Conservation (phyloP, 1,140 invertebrate genomes). For the Zaprionus capensis region DNA sequence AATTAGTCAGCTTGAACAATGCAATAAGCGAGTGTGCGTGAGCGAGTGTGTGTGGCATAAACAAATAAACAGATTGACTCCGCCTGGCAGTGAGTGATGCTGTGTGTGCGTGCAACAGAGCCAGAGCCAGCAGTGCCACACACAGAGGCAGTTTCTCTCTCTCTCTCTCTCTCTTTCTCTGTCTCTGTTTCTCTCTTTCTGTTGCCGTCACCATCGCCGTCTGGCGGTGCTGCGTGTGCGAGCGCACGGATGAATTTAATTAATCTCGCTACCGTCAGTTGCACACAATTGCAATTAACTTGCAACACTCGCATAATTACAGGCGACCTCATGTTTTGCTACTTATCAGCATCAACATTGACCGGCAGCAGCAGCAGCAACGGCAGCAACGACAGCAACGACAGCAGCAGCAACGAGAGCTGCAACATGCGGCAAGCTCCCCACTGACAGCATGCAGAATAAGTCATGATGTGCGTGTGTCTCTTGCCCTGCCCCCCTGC, state of each 20-base stretch:
- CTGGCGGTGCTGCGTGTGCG: conserved; percentile 15
- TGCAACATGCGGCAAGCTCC: neutral
- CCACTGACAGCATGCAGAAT: conserved; percentile 47
- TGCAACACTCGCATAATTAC: conserved; percentile 84
- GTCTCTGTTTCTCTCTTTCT: too few relatives aligned
- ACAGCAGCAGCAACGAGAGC: conserved; percentile 13
- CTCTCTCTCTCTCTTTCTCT: neutral
- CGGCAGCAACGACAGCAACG: conserved; percentile 17
- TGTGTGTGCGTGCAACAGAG: conserved; percentile 12
- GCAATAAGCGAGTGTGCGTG: conserved; percentile 6
- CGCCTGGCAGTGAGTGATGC: conserved; percentile 42
- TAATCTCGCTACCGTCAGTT: conserved; percentile 83
- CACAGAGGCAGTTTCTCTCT: neutral
- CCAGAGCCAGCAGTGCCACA: neutral
- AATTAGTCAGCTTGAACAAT: conserved; percentile 75
- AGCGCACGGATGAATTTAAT: conserved; percentile 77
- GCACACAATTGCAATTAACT: conserved; percentile 84
- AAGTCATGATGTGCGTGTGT: conserved; percentile 14
- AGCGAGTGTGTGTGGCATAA: conserved; percentile 37
- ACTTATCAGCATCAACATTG: conserved; percentile 83
- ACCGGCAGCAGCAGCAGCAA: conserved; percentile 25
- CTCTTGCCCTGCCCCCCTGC: too few relatives aligned
- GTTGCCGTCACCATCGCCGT: too few relatives aligned
- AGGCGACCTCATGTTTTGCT: conserved; percentile 83
- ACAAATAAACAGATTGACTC: conserved; percentile 76